These are phyloP conservation scores for Xyrauchen texanus DNA, from an alignment of 2,113 vertebrate genomes.

Conservation along the genomic window DNA sequence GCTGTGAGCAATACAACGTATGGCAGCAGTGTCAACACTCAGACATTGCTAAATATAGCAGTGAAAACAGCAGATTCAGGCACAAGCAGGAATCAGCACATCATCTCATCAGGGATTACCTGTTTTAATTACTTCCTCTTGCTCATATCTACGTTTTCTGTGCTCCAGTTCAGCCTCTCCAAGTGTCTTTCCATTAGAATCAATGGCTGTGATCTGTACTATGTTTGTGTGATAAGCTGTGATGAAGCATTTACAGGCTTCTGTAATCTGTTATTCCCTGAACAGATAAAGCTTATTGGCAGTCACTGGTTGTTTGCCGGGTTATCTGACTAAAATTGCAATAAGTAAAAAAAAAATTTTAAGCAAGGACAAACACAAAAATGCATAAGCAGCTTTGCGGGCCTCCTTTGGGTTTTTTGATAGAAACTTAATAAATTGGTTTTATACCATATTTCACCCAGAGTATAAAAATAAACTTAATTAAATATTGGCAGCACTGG, in stretches of 20 bases:
- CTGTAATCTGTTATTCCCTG: slow-evolving; percentile 56
- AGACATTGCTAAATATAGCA: slow-evolving; percentile 46
- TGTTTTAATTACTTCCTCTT: slow-evolving; percentile 62
- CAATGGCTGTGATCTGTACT: slow-evolving; percentile 60
- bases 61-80: slow-evolving; percentile 48
- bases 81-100: slow-evolving; percentile 51
- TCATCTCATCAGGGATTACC: slow-evolving; percentile 58
- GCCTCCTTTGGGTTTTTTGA: slow-evolving; percentile 5
- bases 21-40: slow-evolving; percentile 36
- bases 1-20: slow-evolving; percentile 25
- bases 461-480: slow-evolving; percentile 16
- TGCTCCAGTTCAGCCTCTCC: slow-evolving; percentile 48
- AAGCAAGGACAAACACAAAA: slow-evolving; percentile 34
- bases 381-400: slow-evolving; percentile 38
- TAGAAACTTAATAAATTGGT: slow-evolving; percentile 35
- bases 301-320: slow-evolving; percentile 54
- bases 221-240: slow-evolving; percentile 59
- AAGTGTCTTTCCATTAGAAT: slow-evolving; percentile 59
- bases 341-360: slow-evolving; percentile 26
- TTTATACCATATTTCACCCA: slow-evolving; percentile 28
- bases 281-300: slow-evolving; percentile 59
- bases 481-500: not conserved
- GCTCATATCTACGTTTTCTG: slow-evolving; percentile 54
- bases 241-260: slow-evolving; percentile 56
- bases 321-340: slow-evolving; percentile 50